These are phyloP conservation scores for Campopleginae sp. DNA, from an alignment of 2,888 invertebrate species.

Conservation along the genomic window DNA sequence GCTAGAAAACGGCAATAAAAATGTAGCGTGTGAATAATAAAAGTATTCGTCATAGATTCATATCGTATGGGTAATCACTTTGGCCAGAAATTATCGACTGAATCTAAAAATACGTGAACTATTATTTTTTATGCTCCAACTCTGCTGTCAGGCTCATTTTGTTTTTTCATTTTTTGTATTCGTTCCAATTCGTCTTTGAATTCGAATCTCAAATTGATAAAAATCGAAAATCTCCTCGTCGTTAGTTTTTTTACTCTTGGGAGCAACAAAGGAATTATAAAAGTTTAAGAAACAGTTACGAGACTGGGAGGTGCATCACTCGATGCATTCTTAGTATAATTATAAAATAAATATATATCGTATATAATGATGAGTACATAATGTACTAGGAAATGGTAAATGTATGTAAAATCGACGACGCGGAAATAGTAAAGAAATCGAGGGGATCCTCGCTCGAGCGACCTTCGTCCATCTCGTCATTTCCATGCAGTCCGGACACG, in stretches of 20 bases:
- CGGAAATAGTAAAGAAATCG: conserved; percentile 78
- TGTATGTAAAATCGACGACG: conserved; percentile 78
- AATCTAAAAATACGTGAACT: background rate
- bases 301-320: conserved; percentile 10
- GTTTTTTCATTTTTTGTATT: background rate
- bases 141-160: background rate
- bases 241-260: background rate
- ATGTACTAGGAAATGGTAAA: conserved; percentile 81
- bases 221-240: background rate
- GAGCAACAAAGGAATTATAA: conserved; percentile 26
- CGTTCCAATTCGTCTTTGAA: background rate
- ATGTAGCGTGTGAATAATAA: background rate
- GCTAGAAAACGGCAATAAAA: background rate
- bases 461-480: conserved; percentile 74
- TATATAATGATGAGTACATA: background rate
- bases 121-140: background rate
- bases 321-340: conserved; percentile 35
- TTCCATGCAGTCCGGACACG: conserved; percentile 79
- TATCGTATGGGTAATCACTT: conserved; percentile 40
- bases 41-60: conserved; percentile 35
- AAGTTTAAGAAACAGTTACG: conserved; percentile 40
- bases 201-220: background rate
- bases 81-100: background rate
- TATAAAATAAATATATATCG: conserved; percentile 18
- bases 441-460: conserved; percentile 69